A percentile compares a stretch with the other conserved stretches of the same genome.
phyloP scores from a whole-genome alignment of 2,888 invertebrate species.

The Morpho helenor region DNA sequence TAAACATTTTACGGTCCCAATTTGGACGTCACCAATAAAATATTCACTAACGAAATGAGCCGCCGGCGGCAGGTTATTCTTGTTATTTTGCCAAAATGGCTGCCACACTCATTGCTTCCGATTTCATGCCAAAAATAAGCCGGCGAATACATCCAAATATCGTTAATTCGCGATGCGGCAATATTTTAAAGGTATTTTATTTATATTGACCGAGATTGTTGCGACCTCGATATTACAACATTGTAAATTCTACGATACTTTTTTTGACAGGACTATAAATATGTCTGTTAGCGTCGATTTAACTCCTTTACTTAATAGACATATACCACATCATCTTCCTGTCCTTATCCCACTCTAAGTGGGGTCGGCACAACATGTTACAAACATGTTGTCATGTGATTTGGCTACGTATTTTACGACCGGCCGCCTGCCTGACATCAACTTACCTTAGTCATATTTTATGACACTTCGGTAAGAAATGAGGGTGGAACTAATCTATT shows the following conservation, averaged over 20 bases:
- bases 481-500: too few species aligned
- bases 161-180: conserved; percentile 12
- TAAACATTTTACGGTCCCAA: conserved; percentile 3
- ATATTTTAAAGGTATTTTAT: conserved; percentile 16
- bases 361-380: too few species aligned
- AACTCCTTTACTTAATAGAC: too few species aligned
- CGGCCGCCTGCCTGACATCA: too few species aligned
- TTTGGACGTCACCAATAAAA: conserved; percentile 6
- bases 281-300: too few species aligned
- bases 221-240: conserved; percentile 3
- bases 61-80: conserved; percentile 12
- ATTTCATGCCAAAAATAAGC: conserved; percentile 22
- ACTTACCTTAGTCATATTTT: too few species aligned
- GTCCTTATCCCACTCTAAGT: too few species aligned
- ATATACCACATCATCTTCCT: too few species aligned
- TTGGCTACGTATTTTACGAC: too few species aligned
- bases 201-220: conserved; percentile 9
- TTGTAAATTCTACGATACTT: background rate
- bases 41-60: conserved; percentile 15
- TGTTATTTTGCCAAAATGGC: conserved; percentile 20
- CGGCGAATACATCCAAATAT: conserved; percentile 10
- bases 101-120: conserved; percentile 11
- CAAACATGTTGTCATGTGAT: too few species aligned
- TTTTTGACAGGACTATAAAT: background rate
- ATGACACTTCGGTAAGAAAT: too few species aligned